phyloP scores from a whole-genome alignment of 2,113 vertebrate genomes.

The Podilymbus podiceps region DNA sequence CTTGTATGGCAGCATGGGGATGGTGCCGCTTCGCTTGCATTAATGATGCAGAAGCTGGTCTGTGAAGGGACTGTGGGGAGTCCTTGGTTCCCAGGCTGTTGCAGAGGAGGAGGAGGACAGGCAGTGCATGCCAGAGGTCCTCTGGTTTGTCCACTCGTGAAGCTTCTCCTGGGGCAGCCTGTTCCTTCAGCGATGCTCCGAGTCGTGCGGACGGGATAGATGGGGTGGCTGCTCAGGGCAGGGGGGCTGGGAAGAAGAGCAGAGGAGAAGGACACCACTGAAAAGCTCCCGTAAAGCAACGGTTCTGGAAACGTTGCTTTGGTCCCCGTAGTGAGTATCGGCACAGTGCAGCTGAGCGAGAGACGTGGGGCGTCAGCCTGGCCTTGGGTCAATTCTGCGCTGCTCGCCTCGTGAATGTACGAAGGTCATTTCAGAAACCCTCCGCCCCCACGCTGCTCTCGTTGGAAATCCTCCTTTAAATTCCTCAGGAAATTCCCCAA shows the following conservation, averaged over 20 bases:
- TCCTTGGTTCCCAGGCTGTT: background rate
- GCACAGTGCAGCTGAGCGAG: background rate
- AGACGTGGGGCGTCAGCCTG: background rate
- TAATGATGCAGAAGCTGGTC: background rate
- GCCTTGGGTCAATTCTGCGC: background rate
- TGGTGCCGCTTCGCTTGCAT: background rate
- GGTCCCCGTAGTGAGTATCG: background rate
- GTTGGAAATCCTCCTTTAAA: background rate
- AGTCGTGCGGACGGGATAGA: background rate
- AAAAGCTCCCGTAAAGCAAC: background rate
- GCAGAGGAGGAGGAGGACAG: background rate
- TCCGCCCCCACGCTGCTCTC: accelerated
- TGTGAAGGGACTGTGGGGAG: background rate
- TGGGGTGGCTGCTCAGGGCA: accelerated
- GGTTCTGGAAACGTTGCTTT: background rate
- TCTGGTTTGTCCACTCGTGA: accelerated
- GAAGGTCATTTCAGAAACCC: too few species aligned
- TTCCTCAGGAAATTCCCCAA: background rate
- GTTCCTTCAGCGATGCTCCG: background rate
- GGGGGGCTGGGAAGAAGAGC: background rate
- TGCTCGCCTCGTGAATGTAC: accelerated
- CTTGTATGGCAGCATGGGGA: background rate
- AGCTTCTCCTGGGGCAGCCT: background rate
- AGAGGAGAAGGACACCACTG: background rate
- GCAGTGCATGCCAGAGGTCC: background rate